phyloP scores from a whole-genome alignment of 2,797 vertebrate species.

The Enteromius viviparus region DNA sequence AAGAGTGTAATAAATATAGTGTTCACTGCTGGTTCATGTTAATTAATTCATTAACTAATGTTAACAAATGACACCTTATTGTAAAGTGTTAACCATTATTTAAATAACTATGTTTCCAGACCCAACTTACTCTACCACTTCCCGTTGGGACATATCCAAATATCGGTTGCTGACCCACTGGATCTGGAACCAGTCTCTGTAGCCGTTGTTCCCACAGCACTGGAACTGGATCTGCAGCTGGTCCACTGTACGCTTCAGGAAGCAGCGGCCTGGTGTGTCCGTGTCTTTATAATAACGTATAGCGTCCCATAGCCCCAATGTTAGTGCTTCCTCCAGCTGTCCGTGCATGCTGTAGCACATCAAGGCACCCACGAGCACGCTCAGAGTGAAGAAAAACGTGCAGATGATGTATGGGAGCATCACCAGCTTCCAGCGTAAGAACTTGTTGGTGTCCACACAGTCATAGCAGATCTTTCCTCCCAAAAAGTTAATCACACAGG shows the following conservation, averaged over 20 bases:
- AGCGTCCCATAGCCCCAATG: constrained; percentile 81
- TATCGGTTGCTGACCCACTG: constrained; percentile 91
- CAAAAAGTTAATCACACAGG: constrained; percentile 89
- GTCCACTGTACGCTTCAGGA: constrained; percentile 88
- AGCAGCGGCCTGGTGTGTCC: constrained; percentile 88
- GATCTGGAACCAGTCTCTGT: constrained; percentile 91
- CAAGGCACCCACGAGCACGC: constrained; percentile 86
- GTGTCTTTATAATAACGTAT: constrained; percentile 91
- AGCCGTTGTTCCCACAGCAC: constrained; percentile 90
- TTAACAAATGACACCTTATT: no score
- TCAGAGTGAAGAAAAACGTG: constrained; percentile 91
- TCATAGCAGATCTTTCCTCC: constrained; percentile 95
- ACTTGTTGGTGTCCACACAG: constrained; percentile 87
- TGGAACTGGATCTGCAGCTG: constrained; percentile 88
- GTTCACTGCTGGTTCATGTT: no score
- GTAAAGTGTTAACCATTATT: neutral
- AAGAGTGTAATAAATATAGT: no score
- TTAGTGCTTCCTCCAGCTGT: constrained; percentile 85
- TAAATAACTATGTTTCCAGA: neutral
- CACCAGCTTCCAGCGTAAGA: constrained; percentile 88
- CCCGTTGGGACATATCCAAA: constrained; percentile 85
- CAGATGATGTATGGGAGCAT: constrained; percentile 90
- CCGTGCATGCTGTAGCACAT: constrained; percentile 90
- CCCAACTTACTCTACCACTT: constrained; percentile 88
- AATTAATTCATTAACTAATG: no score